Conservation (phyloP, 2,797 vertebrate genomes). For the Diceros bicornis region DNA sequence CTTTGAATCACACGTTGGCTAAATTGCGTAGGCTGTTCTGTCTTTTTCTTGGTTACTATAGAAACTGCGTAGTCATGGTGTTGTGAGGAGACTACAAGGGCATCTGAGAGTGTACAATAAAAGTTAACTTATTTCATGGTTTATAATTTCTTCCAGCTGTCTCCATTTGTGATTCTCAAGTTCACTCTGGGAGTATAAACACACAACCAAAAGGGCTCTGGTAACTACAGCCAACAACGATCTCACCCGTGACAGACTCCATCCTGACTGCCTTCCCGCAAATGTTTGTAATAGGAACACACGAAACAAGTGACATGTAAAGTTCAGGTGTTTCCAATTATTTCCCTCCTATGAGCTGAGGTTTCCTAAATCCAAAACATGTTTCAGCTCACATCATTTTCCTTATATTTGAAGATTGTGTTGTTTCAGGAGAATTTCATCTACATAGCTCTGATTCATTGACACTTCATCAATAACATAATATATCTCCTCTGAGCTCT, state of each 20-base stretch:
- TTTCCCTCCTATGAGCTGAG: neutral
- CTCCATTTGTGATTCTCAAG: neutral
- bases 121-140: slow-evolving; percentile 24
- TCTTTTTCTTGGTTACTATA: slow-evolving; percentile 56
- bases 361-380: slow-evolving; percentile 51
- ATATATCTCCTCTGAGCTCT: slow-evolving; percentile 10
- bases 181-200: slow-evolving; percentile 55
- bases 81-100: slow-evolving; percentile 23
- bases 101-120: neutral
- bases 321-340: slow-evolving; percentile 51
- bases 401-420: neutral
- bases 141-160: slow-evolving; percentile 73
- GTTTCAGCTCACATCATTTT: neutral
- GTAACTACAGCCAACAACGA: neutral
- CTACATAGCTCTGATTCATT: neutral
- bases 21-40: neutral
- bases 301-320: neutral
- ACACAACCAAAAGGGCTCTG: neutral
- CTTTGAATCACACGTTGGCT: neutral
- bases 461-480: slow-evolving; percentile 23
- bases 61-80: slow-evolving; percentile 32
- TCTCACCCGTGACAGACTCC: neutral
- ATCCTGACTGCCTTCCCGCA: neutral
- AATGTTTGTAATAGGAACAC: slow-evolving; percentile 26
- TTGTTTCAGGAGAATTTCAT: slow-evolving; percentile 51